Evolutionary conservation across 2,113 vertebrate species (phyloP).

Genomic region (Phylloscopus whistleri): DNA sequence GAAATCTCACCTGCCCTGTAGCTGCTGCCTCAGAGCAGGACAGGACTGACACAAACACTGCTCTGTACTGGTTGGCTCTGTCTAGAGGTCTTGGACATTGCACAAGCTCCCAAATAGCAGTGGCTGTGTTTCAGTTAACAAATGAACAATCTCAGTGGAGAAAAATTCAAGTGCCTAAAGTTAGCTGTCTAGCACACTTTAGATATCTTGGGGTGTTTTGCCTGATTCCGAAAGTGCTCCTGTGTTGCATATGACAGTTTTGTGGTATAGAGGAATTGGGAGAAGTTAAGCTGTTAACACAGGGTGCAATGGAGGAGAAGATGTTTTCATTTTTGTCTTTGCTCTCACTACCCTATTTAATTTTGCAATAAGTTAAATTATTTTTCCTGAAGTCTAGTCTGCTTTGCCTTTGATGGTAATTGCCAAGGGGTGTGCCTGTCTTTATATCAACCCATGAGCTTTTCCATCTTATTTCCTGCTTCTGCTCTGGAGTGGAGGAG

Average conservation of each 20-base stretch:
- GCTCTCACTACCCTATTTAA: neutral
- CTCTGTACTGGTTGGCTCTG: neutral
- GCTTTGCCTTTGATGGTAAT: neutral
- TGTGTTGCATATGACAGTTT: neutral
- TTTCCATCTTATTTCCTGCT: neutral
- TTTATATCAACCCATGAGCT: neutral
- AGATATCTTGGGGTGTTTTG: neutral
- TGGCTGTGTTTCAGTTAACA: neutral
- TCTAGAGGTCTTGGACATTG: neutral
- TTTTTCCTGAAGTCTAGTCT: neutral
- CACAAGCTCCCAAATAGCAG: neutral
- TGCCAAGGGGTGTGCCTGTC: neutral
- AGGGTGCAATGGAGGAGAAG: neutral
- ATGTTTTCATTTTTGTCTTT: neutral
- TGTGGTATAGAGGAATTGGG: neutral
- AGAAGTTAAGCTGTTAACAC: neutral
- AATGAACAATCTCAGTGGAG: neutral
- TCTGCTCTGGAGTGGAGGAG: neutral
- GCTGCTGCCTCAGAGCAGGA: neutral
- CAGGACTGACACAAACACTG: neutral
- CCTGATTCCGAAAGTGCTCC: neutral
- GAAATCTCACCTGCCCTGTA: neutral
- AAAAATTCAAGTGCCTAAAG: neutral
- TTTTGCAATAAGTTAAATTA: neutral
- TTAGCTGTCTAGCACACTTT: neutral